Evolutionary conservation across 2,888 invertebrate genomes (phyloP).

Genomic region (Tetramorium bicarinatum): DNA sequence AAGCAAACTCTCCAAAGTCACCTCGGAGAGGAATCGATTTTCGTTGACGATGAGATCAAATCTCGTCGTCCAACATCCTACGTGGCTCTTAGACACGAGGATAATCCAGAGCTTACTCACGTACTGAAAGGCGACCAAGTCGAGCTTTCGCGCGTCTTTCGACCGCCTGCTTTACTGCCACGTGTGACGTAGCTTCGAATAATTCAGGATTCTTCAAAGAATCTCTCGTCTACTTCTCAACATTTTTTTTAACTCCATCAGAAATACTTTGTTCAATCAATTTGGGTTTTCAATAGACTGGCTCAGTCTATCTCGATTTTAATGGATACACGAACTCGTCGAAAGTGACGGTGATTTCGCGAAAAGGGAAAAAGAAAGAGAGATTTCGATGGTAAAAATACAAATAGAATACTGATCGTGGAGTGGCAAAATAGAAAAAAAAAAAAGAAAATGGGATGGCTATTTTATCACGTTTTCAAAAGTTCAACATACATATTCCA

Average conservation of each 20-base stretch:
- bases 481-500: not conserved
- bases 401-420: slow-evolving; percentile 1
- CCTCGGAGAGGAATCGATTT: slow-evolving; percentile 22
- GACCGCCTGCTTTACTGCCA: not conserved
- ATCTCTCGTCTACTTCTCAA: not conserved
- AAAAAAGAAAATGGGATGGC: not conserved
- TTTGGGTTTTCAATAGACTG: slow-evolving; percentile 3
- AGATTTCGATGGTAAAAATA: not conserved
- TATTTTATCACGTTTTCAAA: not conserved
- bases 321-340: not conserved
- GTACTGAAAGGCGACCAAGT: slow-evolving; percentile 45
- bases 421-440: not conserved
- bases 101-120: slow-evolving; percentile 61
- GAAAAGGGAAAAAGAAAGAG: not conserved
- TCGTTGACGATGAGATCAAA: slow-evolving; percentile 45
- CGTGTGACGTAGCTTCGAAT: slow-evolving; percentile 5
- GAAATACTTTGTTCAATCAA: not conserved
- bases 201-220: slow-evolving; percentile 15
- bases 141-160: slow-evolving; percentile 22
- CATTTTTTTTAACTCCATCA: slow-evolving; percentile 2
- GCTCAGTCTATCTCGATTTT: slow-evolving; percentile 15
- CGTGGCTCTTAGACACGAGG: slow-evolving; percentile 56
- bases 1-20: not conserved
- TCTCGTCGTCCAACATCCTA: slow-evolving; percentile 43
- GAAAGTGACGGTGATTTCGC: slow-evolving; percentile 7